Conservation (phyloP, 1,140 invertebrate species). For the Cherax destructor region DNA sequence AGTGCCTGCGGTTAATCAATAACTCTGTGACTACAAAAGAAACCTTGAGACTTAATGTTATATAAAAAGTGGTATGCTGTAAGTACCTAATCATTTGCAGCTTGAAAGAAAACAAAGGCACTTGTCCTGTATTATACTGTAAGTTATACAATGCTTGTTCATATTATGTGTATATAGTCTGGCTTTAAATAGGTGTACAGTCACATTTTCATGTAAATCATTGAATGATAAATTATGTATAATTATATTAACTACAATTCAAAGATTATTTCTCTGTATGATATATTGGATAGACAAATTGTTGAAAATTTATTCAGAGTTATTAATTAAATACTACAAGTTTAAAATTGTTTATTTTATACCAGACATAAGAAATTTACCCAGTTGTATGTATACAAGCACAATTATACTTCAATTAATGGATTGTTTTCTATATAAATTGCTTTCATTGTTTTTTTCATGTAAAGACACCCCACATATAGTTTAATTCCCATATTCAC, state of each 20-base stretch:
- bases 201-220: conserved; percentile 56
- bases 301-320: conserved; percentile 38
- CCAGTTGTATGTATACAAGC: too few species aligned
- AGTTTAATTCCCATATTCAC: too few species aligned
- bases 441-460: too few species aligned
- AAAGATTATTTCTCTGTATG: conserved; percentile 54
- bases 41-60: not conserved
- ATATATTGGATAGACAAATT: conserved; percentile 58
- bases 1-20: not conserved
- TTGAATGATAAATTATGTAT: conserved; percentile 55
- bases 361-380: too few species aligned
- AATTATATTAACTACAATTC: conserved; percentile 38
- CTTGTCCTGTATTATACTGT: conserved; percentile 44
- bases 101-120: conserved; percentile 17
- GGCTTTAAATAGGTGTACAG: conserved; percentile 57
- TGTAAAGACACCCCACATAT: too few species aligned
- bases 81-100: conserved; percentile 16
- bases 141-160: conserved; percentile 56
- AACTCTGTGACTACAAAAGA: not conserved
- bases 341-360: not conserved
- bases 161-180: conserved; percentile 56
- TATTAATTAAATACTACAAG: not conserved
- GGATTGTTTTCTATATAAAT: too few species aligned
- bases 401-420: too few species aligned
- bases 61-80: conserved; percentile 4